Percentiles rank a stretch among this genome's conserved stretches.
phyloP scores from a whole-genome alignment of 2,113 vertebrate genomes.

The Oriolus oriolus region DNA sequence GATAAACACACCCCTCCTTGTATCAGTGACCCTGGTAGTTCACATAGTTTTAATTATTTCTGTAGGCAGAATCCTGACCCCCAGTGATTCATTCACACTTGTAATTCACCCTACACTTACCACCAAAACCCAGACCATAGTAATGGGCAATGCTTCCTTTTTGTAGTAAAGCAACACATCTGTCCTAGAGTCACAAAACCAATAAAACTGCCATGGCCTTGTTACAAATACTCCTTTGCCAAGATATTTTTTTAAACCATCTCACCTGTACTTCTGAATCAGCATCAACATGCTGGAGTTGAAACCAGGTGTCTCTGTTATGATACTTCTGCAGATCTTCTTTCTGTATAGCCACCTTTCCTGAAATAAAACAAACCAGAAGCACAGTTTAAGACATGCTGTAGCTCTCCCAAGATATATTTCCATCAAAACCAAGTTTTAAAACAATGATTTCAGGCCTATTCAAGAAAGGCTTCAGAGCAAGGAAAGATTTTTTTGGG shows the following conservation, averaged over 20 bases:
- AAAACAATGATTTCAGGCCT: background rate
- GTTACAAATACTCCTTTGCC: background rate
- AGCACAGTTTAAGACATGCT: background rate
- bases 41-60: background rate
- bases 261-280: slow-evolving; percentile 98
- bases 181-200: background rate
- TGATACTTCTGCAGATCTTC: slow-evolving; percentile 97
- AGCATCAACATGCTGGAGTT: slow-evolving; percentile 92
- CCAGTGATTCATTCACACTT: background rate
- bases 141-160: background rate
- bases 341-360: slow-evolving; percentile 95
- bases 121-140: background rate
- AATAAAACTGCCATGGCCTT: background rate
- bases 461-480: background rate
- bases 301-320: slow-evolving; percentile 98
- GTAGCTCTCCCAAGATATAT: background rate
- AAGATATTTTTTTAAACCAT: background rate
- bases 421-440: background rate
- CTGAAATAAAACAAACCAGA: slow-evolving; percentile 63
- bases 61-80: background rate
- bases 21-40: background rate
- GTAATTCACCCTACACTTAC: background rate
- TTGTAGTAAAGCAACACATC: background rate
- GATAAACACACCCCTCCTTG: background rate
- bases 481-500: background rate